Percentiles rank a stretch among this genome's conserved stretches.
phyloP scores from a whole-genome alignment of 2,797 vertebrate genomes.

The Myotis pilosus region DNA sequence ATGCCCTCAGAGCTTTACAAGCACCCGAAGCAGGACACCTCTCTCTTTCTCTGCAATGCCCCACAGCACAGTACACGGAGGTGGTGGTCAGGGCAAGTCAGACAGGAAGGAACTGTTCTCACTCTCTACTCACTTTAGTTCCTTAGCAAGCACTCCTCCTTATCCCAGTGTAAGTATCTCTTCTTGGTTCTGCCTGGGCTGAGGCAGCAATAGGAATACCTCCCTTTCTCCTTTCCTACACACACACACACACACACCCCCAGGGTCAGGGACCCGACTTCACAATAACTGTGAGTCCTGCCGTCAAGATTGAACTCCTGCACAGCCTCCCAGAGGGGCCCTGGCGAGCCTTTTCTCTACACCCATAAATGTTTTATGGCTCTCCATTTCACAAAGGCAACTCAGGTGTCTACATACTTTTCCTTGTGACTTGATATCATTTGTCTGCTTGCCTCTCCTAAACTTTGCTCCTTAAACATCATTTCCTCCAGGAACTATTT shows the following conservation, averaged over 20 bases:
- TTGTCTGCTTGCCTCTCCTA: neutral
- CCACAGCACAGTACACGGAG: fast-evolving
- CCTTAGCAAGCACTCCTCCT: neutral
- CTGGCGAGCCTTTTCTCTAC: neutral
- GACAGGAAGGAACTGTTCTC: neutral
- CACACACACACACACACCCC: neutral
- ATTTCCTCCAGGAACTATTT: neutral
- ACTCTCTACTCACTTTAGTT: neutral
- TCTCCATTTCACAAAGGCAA: constrained; percentile 49
- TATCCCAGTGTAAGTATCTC: neutral
- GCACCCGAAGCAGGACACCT: neutral
- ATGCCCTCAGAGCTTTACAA: neutral
- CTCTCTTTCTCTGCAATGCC: neutral
- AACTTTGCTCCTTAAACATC: neutral
- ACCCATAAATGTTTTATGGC: constrained; percentile 44
- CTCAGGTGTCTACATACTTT: neutral
- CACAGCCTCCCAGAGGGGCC: neutral
- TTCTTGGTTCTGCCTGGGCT: neutral
- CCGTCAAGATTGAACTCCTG: neutral
- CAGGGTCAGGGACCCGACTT: neutral
- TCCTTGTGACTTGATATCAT: neutral
- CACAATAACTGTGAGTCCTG: neutral
- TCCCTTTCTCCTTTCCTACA: neutral
- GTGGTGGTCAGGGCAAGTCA: neutral
- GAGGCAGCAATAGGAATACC: neutral